Conservation (phyloP, 2,113 vertebrate genomes). For the Gopherus evgoodei region DNA sequence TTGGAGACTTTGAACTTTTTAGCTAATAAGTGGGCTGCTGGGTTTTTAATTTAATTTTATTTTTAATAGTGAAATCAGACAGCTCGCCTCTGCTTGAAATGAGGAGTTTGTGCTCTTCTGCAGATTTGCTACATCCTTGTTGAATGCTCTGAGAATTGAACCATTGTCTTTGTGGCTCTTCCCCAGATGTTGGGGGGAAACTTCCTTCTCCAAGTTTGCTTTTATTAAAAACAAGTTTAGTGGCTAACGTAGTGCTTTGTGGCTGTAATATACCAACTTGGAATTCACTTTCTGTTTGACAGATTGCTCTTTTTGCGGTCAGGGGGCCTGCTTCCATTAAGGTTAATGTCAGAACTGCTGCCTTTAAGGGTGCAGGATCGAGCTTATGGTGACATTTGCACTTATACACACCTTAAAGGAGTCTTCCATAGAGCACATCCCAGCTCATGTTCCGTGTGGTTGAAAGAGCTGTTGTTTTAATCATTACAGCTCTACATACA, state of each 20-base stretch:
- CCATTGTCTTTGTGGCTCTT: neutral
- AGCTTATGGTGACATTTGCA: neutral
- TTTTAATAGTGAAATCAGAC: constrained; percentile 37
- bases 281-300: constrained; percentile 38
- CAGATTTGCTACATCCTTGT: constrained; percentile 21
- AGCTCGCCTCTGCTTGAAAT: constrained; percentile 5
- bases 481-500: too few species aligned
- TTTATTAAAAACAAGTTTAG: constrained; percentile 35
- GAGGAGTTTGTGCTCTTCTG: neutral
- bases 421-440: neutral
- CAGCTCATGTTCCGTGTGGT: neutral
- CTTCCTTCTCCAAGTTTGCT: constrained; percentile 15
- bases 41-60: neutral
- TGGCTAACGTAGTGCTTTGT: constrained; percentile 42
- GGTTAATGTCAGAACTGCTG: constrained; percentile 34
- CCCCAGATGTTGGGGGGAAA: neutral
- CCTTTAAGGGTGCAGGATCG: neutral
- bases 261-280: constrained; percentile 35
- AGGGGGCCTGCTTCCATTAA: constrained; percentile 14
- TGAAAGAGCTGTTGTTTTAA: constrained; percentile 13
- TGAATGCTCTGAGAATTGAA: constrained; percentile 8
- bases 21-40: constrained; percentile 19
- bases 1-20: constrained; percentile 69
- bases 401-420: neutral
- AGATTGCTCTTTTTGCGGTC: constrained; percentile 52